A percentile compares a stretch with the other conserved stretches of the same genome.
Conservation (phyloP, 2,113 vertebrate genomes). For the Numida meleagris region DNA sequence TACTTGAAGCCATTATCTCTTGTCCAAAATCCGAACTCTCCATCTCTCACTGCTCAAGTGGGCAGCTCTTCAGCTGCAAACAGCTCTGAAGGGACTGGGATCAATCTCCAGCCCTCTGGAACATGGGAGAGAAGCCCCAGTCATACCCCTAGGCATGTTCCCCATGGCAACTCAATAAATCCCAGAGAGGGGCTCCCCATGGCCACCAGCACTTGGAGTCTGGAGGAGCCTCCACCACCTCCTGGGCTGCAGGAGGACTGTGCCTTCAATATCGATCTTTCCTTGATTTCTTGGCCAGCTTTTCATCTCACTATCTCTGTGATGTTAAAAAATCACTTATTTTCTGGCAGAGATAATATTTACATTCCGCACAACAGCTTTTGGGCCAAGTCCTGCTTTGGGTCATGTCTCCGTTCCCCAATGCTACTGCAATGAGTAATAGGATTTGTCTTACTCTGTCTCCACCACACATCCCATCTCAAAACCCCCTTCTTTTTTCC, state of each 20-base stretch:
- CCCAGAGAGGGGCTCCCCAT: neutral
- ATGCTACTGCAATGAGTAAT: neutral
- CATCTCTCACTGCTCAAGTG: rapidly evolving
- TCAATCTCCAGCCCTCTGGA: rapidly evolving
- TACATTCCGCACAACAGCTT: constrained; percentile 26
- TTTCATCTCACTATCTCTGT: neutral
- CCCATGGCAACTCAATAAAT: rapidly evolving
- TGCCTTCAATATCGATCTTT: rapidly evolving
- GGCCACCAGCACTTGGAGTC: rapidly evolving
- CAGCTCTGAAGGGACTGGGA: rapidly evolving
- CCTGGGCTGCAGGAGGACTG: neutral
- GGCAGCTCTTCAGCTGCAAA: neutral
- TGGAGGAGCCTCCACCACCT: rapidly evolving
- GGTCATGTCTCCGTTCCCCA: neutral
- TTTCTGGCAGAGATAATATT: constrained; percentile 22
- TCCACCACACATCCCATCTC: rapidly evolving
- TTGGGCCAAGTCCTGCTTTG: neutral
- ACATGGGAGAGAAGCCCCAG: neutral
- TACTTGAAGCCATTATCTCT: neutral
- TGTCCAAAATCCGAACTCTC: neutral
- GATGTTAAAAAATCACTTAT: neutral
- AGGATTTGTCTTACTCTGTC: neutral
- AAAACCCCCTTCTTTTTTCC: neutral
- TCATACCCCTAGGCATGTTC: too few relatives aligned
- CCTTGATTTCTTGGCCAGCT: neutral